Evolutionary conservation across 2,113 vertebrate species (phyloP), one percentile per base, ranked within the genome.

Genomic region (Prinia subflava): DNA sequence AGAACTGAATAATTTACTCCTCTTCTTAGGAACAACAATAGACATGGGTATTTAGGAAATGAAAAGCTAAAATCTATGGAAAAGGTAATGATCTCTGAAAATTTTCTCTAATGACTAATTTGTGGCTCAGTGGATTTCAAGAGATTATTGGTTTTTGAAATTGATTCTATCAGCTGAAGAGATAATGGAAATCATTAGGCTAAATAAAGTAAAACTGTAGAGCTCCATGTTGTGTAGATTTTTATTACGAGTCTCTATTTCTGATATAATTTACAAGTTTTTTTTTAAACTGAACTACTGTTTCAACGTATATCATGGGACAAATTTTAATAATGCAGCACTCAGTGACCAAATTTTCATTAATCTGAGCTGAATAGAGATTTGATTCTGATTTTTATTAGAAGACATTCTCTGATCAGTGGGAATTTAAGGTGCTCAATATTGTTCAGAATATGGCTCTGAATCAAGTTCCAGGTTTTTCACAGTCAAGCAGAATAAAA

Each of bases 81-180:
- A 97, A 98, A 98, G 97, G 97, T 98, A 98, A 98, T 98, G 98
- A 98, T 98, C 97, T 98, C 96, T 98, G 98, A 98, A 98, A 98
- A 97, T 96, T 97, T 97, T 96, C 96, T 96, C 96, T 98, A 98
- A 98, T 98, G 97, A 97, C 96, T 97, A 98, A 98, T 98, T 98
- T 98, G 97, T 98, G 97, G 97, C 97, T 98, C 96, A 97, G 95
- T 98, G 96, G 96, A 98, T 98, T 98, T 98, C 93, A 97, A 96
- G 97, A 98, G 97, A 98, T 97, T 98, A 98, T 98, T 98, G 96
- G 97, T 82, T 98, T 98, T 97, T 93, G 96, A 98, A 98, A 98
- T 98, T 85, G 97, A 98, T 98, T 98, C 97, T 98, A 98, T 98
- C 98, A 98, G 79, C 97, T 98, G 95, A 98, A 82, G 86, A 96